These are phyloP conservation scores for Ostrea edulis DNA, from an alignment of 1,140 invertebrate genomes.

Conservation along the genomic window DNA sequence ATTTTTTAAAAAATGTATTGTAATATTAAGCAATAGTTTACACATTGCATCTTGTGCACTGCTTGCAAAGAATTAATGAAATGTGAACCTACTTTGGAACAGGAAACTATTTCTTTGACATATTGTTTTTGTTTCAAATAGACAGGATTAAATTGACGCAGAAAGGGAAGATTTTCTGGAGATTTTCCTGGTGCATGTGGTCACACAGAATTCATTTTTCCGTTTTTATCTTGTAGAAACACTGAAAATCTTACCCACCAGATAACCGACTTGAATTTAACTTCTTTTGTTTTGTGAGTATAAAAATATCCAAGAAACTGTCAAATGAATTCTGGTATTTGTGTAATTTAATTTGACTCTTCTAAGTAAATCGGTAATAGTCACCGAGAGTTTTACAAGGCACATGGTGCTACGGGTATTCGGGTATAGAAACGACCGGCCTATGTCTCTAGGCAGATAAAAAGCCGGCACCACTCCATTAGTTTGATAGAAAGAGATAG, in stretches of 20 bases:
- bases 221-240: not conserved
- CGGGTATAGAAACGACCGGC: conserved; percentile 16
- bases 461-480: conserved; percentile 24
- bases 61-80: conserved; percentile 13
- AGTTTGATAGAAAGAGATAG: conserved; percentile 37
- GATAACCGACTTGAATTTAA: not conserved
- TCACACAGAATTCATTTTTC: not conserved
- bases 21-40: not conserved
- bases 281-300: not conserved
- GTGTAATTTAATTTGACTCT: conserved; percentile 25
- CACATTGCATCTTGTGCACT: not conserved
- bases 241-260: not conserved
- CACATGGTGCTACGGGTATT: not conserved
- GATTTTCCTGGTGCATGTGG: not conserved
- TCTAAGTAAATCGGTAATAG: not conserved
- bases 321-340: conserved; percentile 23
- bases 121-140: not conserved
- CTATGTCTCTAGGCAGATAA: conserved; percentile 38
- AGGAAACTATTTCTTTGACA: not conserved
- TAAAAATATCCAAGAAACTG: not conserved
- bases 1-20: not conserved
- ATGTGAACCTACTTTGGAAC: not conserved
- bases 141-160: not conserved
- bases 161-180: conserved; percentile 6
- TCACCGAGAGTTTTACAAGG: not conserved